Evolutionary conservation across 2,797 vertebrate genomes (phyloP), one percentile per base, ranked within the genome.

Genomic region (Podarcis siculus): DNA sequence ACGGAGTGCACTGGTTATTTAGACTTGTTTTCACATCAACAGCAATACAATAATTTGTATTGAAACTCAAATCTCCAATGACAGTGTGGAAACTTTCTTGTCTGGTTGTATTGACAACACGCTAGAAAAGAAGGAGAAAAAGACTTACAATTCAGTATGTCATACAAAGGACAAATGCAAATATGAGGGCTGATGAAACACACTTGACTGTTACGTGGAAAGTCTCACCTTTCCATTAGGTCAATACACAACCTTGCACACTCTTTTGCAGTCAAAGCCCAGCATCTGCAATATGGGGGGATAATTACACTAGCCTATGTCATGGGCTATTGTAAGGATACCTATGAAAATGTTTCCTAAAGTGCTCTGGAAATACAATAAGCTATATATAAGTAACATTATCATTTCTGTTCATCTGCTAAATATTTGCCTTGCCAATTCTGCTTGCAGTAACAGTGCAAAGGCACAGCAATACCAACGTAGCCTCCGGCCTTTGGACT

Each of bases 31-130:
- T 1, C 72, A 96, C n/a, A 32, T 0, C 58, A 82, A 96, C 95
- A 30, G 97, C 96, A 17, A 97, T 66, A 3, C 97, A 97, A 80
- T 97, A 96, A 93, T 96, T 97, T 81, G 92, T 92, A 32, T 92
- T 95, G 76, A 96, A 95, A 86, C 93, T 88, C 94, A 97, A 30
- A 0, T 94, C 85, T 7, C 85, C 71, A 8, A 97, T 81, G 87
- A 95, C 79, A 25, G 88, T 90, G 42, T 25, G 93, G 45, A 96
- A 94, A 86, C 91, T 58, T 25, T 95, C 95, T 32, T 21, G 1
- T 32, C 77, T 19, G 76, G 75, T 90, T 86, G 86, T 42, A 67
- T 0, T 7, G 1, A n/a, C 1, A 7, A 89, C 80, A 96, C 95
- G 93, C 71, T 81, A 86, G 73, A 88, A 90, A 79, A 90, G 83